Base-by-base conservation (phyloP, 2,797 vertebrate genomes). In the Petrocephalus schoutedeni region DNA sequence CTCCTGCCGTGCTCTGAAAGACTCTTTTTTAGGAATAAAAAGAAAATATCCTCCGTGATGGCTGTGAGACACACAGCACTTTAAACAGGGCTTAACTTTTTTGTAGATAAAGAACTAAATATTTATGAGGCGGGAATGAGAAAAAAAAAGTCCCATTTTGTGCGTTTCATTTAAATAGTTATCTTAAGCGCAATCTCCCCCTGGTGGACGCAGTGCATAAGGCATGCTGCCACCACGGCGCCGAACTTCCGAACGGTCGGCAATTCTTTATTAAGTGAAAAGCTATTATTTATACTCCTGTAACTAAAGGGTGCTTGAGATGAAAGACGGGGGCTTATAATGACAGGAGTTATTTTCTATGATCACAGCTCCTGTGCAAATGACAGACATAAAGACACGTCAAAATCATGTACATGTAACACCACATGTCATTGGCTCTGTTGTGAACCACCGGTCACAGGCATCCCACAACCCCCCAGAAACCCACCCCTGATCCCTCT, bases 11-110 rank as follows among this genome's bases (percentile, higher is more conserved):
- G 91, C 90, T 93, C 91, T 92, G 56, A 90, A 19, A 85, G 91
- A 92, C 89, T 87, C 90, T 67, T 89, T 87, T 87, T 82, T 59
- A 64, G 57, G 23, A 36, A 64, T 28, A 67, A 45, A 54, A 59
- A 53, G 45, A 56, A 90, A 85, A 93, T 92, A 90, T 91, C 89
- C 89, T 90, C 89, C 92, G 92, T 93, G 89, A 91, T 92, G 93
- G 93, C 94, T 93, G 87, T 86, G 92, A 94, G 93, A 92, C 92
- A 92, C 85, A 87, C 85, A 94, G 93, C 93, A 94, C 94, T 95
- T 95, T 93, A 93, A 90, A 90, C 90, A 87, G 91, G 91, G 84
- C 87, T 90, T 88, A 91, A 74, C 49, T 36, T 89, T 77, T 86
- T 74, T 74, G 83, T 86, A 86, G 36, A 57, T 88, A 77, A 88